Evolutionary conservation across 2,888 invertebrate species (phyloP), one percentile per base, ranked within the genome.

Genomic region (Phania funesta): DNA sequence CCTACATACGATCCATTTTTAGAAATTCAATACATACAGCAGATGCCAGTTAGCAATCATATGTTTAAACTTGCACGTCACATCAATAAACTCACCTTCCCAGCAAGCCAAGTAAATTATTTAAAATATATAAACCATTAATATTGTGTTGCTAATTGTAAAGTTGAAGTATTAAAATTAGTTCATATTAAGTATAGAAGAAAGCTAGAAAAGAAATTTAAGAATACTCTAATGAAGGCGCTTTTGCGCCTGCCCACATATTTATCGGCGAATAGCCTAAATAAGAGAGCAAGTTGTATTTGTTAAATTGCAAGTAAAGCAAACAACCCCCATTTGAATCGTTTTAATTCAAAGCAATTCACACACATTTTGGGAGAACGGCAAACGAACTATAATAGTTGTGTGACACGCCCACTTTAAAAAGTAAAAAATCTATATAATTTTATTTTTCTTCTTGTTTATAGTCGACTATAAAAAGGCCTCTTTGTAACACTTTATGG

Each of bases 401-500:
- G 58, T 48, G 70, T 64, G 82, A 54, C 78, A 82, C 82, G 82
- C 82, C 82, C 65, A 58, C 38, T 68, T 65, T 35, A 16, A 48
- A 58, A 67, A 54, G 41, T 38, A 68, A 38, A 67, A 48, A 52
- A 76, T 48, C 60, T 41, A 38, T 78, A 78, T 58, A 58, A 75
- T 82, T 75, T 78, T 52, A 77, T 81, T 73, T 64, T 56, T 70
- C 44, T 52, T 32, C 58, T 22, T 58, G 35, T 70, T 54, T 56
- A 78, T 56, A 67, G 18, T 24, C 38, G 6, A 52, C 62, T 38
- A 67, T 62, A 74, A 64, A 74, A 77, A 78, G 20, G 65, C 68
- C 78, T 68, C 68, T 70, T 82, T 78, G 78, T 56, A 82, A 74
- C 82, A 82, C 78, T 78, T 82, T 82, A 78, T 82, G 74, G 78